Evolutionary conservation across 1,140 invertebrate genomes (phyloP), one percentile per base, ranked within the genome.

Genomic region (Steinernema khuongi): DNA sequence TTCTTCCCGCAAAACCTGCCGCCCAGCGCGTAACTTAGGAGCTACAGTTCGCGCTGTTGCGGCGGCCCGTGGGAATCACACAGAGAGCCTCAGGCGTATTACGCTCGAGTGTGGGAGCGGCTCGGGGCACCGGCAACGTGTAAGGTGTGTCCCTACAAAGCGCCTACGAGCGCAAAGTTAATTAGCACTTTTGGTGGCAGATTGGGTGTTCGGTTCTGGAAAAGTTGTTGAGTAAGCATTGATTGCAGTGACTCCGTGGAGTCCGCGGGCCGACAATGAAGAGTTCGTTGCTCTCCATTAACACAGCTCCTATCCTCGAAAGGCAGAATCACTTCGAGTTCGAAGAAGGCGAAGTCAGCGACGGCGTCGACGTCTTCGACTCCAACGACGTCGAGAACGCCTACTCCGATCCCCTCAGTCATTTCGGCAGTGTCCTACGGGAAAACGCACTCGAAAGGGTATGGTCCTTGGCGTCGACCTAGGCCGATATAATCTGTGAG

Each of bases 371-470:
- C 36, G 50, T 60, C 19, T 60, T 60, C 22, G 50, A 60, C 50
- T 60, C 50, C 7, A 60, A 60, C 50, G 50, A 60, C 50, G 50
- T 22, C 4, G 50, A 77, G 14, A 75, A 22, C 32, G 76, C 70
- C 18, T 70, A 76, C n/a, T 26, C 50, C 7, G 77, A 69, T n/a
- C 19, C 77, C n/a, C 71, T 31, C 11, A 22, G 14, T 1, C 66
- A 26, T 2, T 7, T 73, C 19, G 29, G 36, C 32, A 69, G 43
- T 7, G 78, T 77, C 19, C 22, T 77, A 32, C 75, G 70, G 26
- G 75, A 78, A 17, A 77, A 77, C 18, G 41, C 74, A 7, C 31
- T 77, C 26, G 75, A 77, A 41, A 36, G 80, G 77, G 75, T 77
- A 28, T 29, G 75, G n/a, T n/a, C n/a, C n/a, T n/a, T 67, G 4